Evolutionary conservation across 2,113 vertebrate genomes (phyloP), one percentile per base, ranked within the genome.

Genomic region (Rhinoderma darwinii): DNA sequence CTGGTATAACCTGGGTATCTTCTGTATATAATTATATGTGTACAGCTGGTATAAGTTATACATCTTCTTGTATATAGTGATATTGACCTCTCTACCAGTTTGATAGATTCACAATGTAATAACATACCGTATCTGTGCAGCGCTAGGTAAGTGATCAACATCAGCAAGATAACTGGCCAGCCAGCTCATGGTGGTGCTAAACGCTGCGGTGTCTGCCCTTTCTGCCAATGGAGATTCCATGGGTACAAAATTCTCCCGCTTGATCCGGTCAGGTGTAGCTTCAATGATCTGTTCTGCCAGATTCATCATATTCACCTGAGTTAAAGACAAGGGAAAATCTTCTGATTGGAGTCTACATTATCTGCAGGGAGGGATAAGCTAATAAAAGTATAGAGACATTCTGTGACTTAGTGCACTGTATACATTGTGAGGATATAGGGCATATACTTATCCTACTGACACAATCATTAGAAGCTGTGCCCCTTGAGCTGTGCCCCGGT

Each of bases 181-280:
- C 98, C 98, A 99, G 96, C 96, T 99, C 97, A 99, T 99, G 0
- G 98, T 98, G 92, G 94, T 97, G 94, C 95, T 96, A 88, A 99
- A 93, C 82, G 96, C 91, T 87, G 95, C 92, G 25, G 93, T 92
- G 44, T 98, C 97, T 0, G 92, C 90, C 68, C 94, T 92, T 63
- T 95, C 95, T 74, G 89, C 77, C n/a, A 94, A 91, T 0, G 96
- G 92, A 2, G 95, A 91, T 82, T 98, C 97, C 89, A 93, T 78
- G 25, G 96, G 91, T 79, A 94, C 94, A 90, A 98, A 99, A 92
- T 94, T 97, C 93, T 99, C 98, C 91, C 96, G 95, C 92, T 99
- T 99, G 93, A 99, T 99, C 86, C 97, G 95, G 88, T 99, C 98
- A 9, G 98, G 98, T 0, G 97, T 99, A 47, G 97, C 98, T 91